Conservation (phyloP, 2,888 invertebrate species). For the Germaria angustata region DNA sequence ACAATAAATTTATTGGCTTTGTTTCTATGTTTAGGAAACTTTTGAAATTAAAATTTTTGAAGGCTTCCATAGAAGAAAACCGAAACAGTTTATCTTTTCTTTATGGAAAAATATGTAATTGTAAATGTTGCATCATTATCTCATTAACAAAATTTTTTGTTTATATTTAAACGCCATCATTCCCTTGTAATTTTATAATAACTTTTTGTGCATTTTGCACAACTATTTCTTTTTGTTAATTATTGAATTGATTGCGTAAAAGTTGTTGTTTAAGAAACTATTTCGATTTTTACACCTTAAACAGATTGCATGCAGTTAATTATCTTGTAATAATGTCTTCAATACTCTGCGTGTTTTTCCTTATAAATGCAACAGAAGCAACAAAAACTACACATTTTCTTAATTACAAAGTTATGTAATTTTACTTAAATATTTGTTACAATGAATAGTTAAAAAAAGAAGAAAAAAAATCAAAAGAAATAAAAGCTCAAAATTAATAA, state of each 20-base stretch:
- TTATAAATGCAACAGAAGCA: conserved; percentile 21
- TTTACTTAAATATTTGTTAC: conserved; percentile 1
- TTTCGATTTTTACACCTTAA: conserved; percentile 46
- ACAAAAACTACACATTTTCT: background rate
- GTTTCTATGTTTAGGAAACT: too few relatives aligned
- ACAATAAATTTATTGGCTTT: too few relatives aligned
- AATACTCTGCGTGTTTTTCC: conserved; percentile 41
- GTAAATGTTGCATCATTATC: background rate
- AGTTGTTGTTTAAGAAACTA: conserved; percentile 51
- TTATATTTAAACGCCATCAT: background rate
- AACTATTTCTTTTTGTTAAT: conserved; percentile 48
- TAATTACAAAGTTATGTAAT: conserved; percentile 48
- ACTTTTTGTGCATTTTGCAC: conserved; percentile 30
- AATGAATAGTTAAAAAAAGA: background rate
- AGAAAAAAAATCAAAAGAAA: background rate
- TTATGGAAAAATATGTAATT: too few relatives aligned
- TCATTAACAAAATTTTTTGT: background rate
- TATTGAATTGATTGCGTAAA: conserved; percentile 61
- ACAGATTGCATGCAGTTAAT: conserved; percentile 63
- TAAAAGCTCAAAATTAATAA: background rate
- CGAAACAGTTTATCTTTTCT: too few relatives aligned
- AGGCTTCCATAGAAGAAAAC: too few relatives aligned
- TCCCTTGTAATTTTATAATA: background rate
- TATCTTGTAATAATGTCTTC: conserved; percentile 53
- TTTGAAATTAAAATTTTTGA: too few relatives aligned